Percentiles rank a stretch among this genome's conserved stretches.
phyloP scores from a whole-genome alignment of 2,888 invertebrate species.

The Esperia sulphurella region DNA sequence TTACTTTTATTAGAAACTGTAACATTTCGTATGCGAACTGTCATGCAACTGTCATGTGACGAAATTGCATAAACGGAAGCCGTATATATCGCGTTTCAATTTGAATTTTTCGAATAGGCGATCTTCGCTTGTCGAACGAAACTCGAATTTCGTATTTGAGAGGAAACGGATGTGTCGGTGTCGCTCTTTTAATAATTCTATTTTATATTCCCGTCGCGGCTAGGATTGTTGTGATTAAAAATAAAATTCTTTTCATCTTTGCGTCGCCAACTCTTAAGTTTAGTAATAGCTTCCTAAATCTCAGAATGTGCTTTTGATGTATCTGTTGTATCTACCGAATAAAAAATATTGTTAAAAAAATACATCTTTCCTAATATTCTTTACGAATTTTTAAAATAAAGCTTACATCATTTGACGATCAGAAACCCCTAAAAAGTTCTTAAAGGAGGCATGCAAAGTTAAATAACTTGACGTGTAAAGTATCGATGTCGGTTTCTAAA shows the following conservation, averaged over 20 bases:
- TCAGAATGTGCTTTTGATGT: slow-evolving; percentile 48
- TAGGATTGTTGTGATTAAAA: slow-evolving; percentile 58
- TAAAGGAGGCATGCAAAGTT: slow-evolving; percentile 6
- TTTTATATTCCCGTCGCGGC: slow-evolving; percentile 60
- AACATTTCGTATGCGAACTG: no score
- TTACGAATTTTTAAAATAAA: no score
- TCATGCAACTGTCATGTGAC: no score
- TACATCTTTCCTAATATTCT: no score
- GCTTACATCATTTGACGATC: background rate
- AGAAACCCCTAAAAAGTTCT: background rate
- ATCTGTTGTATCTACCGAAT: background rate
- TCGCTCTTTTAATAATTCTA: slow-evolving; percentile 67
- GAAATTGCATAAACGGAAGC: slow-evolving; percentile 8
- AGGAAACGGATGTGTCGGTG: slow-evolving; percentile 72
- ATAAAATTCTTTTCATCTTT: slow-evolving; percentile 66
- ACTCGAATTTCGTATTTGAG: slow-evolving; percentile 44
- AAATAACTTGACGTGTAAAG: slow-evolving; percentile 24
- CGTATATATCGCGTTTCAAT: slow-evolving; percentile 18
- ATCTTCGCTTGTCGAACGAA: slow-evolving; percentile 28
- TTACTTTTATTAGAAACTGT: no score
- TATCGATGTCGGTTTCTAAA: slow-evolving; percentile 28
- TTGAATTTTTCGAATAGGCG: slow-evolving; percentile 16
- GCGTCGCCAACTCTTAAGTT: slow-evolving; percentile 32
- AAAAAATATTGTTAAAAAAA: no score
- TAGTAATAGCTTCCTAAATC: slow-evolving; percentile 48